Evolutionary conservation across 2,888 invertebrate species (phyloP).

Genomic region (Anticlea derivata): DNA sequence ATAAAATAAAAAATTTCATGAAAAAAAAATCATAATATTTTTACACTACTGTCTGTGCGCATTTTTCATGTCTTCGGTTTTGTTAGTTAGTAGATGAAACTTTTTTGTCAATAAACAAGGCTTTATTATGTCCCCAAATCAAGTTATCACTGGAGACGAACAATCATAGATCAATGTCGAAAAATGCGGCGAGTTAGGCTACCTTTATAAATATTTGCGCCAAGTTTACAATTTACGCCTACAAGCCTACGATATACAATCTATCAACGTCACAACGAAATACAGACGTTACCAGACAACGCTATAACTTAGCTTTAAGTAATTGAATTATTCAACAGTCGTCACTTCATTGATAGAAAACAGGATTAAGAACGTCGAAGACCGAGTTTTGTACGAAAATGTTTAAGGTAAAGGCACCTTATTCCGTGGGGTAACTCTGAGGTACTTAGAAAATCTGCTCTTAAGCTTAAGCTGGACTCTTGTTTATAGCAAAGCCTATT

Average conservation of each 20-base stretch:
- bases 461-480: too few species aligned
- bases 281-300: conserved; percentile 46
- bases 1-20: too few species aligned
- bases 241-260: conserved; percentile 47
- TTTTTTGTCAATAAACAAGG: not conserved
- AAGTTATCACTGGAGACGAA: conserved; percentile 24
- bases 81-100: too few species aligned
- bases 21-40: too few species aligned
- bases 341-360: conserved; percentile 19
- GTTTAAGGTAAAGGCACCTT: too few species aligned
- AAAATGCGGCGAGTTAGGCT: conserved; percentile 45
- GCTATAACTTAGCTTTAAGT: conserved; percentile 54
- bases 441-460: too few species aligned
- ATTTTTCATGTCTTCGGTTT: too few species aligned
- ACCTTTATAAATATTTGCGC: conserved; percentile 59
- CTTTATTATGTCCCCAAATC: not conserved
- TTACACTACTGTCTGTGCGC: too few species aligned
- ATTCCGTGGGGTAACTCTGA: too few species aligned
- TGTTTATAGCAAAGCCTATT: too few species aligned
- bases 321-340: conserved; percentile 45
- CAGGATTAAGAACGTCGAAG: conserved; percentile 6
- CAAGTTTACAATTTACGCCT: conserved; percentile 61
- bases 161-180: conserved; percentile 53
- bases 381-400: not conserved
- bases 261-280: conserved; percentile 57